Evolutionary conservation across 2,113 vertebrate genomes (phyloP).

Genomic region (Procapra przewalskii): DNA sequence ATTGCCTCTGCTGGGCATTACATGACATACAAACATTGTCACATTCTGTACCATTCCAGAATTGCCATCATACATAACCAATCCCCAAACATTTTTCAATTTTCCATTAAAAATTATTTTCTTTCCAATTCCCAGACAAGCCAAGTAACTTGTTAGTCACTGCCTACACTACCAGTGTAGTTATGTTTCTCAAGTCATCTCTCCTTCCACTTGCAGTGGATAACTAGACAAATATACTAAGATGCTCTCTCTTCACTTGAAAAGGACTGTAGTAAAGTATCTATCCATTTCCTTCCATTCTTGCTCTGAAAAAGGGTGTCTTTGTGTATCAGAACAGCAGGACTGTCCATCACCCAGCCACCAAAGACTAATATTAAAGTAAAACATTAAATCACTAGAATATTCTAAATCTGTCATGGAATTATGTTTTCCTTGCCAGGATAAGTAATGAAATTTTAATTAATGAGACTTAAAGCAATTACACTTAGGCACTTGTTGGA

Average conservation of each 20-base stretch:
- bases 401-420: neutral
- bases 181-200: neutral
- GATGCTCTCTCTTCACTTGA: neutral
- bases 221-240: neutral
- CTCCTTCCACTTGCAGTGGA: neutral
- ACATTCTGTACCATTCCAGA: neutral
- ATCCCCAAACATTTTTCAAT: neutral
- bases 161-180: neutral
- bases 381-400: slow-evolving; percentile 2
- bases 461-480: neutral
- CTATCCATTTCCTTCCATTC: neutral
- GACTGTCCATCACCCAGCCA: neutral
- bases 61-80: neutral
- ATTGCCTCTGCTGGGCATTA: neutral
- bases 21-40: neutral
- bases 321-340: neutral
- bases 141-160: neutral
- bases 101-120: neutral
- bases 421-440: neutral
- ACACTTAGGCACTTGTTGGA: neutral
- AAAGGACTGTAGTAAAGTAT: neutral
- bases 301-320: neutral
- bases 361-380: neutral
- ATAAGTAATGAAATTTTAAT: neutral
- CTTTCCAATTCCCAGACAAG: neutral